phyloP scores from a whole-genome alignment of 2,113 vertebrate genomes.

The Chamaea fasciata region DNA sequence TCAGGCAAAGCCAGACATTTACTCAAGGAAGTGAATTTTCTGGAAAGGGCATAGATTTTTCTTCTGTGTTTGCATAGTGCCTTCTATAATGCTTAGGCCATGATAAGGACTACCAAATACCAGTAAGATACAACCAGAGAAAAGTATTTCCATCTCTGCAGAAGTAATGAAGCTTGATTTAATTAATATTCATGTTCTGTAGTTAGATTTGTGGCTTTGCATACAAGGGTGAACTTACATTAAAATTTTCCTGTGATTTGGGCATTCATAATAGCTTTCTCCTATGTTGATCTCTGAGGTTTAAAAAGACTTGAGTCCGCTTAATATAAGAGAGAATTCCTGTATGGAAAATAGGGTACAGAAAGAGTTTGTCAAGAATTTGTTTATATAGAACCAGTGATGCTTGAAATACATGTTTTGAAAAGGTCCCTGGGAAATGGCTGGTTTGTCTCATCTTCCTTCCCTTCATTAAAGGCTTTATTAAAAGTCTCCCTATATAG shows the following conservation, averaged over 20 bases:
- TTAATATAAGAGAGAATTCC: neutral
- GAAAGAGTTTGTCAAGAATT: neutral
- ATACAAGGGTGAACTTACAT: neutral
- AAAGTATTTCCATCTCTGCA: neutral
- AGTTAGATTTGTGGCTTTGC: neutral
- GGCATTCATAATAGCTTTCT: neutral
- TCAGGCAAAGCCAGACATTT: neutral
- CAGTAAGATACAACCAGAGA: neutral
- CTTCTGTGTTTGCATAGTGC: neutral
- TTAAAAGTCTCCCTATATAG: neutral
- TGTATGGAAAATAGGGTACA: neutral
- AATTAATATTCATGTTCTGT: neutral
- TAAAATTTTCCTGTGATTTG: neutral
- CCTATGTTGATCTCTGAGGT: neutral
- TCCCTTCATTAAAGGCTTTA: neutral
- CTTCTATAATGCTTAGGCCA: neutral
- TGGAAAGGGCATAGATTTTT: neutral
- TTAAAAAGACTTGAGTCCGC: neutral
- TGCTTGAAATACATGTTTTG: neutral
- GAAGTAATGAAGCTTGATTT: neutral
- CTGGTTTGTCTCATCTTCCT: neutral
- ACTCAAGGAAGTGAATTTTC: neutral
- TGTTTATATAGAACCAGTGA: neutral
- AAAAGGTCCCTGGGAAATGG: neutral
- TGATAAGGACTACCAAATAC: neutral